phyloP scores from a whole-genome alignment of 2,888 invertebrate genomes.

The Hydraecia micacea region DNA sequence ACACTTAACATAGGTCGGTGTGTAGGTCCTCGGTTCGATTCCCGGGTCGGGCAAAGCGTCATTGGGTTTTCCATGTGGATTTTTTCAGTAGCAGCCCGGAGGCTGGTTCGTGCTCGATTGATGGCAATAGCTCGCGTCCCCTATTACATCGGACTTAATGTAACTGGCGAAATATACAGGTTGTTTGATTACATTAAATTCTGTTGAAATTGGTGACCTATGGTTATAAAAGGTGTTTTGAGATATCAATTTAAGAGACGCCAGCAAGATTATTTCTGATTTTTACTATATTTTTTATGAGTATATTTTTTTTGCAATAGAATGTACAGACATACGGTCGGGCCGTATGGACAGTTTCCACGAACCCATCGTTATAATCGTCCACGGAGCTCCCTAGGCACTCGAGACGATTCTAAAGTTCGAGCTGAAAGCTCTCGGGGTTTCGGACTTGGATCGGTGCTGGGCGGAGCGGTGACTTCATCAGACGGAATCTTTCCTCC shows the following conservation, averaged over 20 bases:
- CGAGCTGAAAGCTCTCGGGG: too few species aligned
- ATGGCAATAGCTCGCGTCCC: too few species aligned
- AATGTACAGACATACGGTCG: neutral
- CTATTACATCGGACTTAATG: neutral
- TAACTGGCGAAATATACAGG: neutral
- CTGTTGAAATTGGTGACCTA: neutral
- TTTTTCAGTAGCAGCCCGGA: neutral
- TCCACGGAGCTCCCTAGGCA: too few species aligned
- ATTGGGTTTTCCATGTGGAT: neutral
- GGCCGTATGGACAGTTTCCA: too few species aligned
- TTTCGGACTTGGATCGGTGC: too few species aligned
- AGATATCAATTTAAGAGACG: neutral
- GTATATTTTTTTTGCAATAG: neutral
- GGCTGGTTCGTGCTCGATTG: neutral
- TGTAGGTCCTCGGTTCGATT: neutral
- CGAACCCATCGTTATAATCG: too few species aligned
- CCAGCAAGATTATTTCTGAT: neutral
- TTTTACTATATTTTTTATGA: neutral
- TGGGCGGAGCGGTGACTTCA: too few species aligned
- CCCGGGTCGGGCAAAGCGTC: neutral
- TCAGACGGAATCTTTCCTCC: too few species aligned
- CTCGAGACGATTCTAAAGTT: too few species aligned
- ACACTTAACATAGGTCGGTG: neutral
- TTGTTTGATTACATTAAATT: neutral
- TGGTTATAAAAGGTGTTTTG: neutral